Conservation (phyloP, 1,140 invertebrate genomes). For the Pogonus chalceus region DNA sequence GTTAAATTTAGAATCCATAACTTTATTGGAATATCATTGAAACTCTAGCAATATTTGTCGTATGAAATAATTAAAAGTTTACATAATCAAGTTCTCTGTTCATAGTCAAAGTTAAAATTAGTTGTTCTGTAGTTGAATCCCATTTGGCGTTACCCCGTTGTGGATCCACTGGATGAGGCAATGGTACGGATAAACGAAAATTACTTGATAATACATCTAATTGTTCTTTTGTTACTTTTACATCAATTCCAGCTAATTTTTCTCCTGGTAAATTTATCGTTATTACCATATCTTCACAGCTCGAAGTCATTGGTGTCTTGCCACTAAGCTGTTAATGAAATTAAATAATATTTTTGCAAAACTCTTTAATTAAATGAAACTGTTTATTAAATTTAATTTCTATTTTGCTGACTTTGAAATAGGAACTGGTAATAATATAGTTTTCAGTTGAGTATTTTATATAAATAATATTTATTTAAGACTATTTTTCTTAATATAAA, state of each 20-base stretch:
- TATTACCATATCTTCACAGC: slow-evolving; percentile 77
- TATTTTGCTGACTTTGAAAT: too few species aligned
- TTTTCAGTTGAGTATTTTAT: not conserved
- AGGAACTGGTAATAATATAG: not conserved
- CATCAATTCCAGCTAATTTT: slow-evolving; percentile 49
- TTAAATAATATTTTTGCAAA: slow-evolving; percentile 5
- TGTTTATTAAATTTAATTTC: slow-evolving; percentile 11
- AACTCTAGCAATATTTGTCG: too few species aligned
- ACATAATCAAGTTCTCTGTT: slow-evolving; percentile 68
- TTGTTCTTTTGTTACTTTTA: slow-evolving; percentile 58
- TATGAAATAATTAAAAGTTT: slow-evolving; percentile 56
- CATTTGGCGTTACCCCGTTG: slow-evolving; percentile 70
- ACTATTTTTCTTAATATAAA: not conserved
- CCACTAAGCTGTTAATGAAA: slow-evolving; percentile 56
- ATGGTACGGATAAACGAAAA: slow-evolving; percentile 60
- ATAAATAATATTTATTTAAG: slow-evolving; percentile 2
- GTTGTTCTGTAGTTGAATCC: slow-evolving; percentile 51
- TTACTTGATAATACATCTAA: slow-evolving; percentile 49
- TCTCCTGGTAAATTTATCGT: slow-evolving; percentile 64
- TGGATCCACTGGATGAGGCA: slow-evolving; percentile 71
- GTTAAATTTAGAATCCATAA: too few species aligned
- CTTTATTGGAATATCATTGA: too few species aligned
- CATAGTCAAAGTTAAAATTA: slow-evolving; percentile 60
- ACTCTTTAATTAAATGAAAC: not conserved
- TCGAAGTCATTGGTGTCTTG: slow-evolving; percentile 69